A percentile compares a stretch with the other conserved stretches of the same genome.
These are phyloP conservation scores for Luffia ferchaultella DNA, from an alignment of 2,888 invertebrate genomes.

Conservation along the genomic window DNA sequence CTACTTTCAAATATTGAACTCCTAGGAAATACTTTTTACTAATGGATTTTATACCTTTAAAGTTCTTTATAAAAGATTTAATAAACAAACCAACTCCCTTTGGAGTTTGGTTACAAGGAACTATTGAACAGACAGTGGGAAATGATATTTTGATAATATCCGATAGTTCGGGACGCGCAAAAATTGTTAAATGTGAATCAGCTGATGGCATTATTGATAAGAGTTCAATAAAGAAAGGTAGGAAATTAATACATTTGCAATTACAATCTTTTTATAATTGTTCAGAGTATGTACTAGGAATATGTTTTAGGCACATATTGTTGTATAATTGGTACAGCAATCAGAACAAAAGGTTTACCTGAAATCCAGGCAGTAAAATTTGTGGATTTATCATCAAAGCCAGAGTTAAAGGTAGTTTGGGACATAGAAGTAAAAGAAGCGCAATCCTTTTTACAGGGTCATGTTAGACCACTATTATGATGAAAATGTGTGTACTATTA, in stretches of 20 bases:
- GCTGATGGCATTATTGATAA: slow-evolving; percentile 45
- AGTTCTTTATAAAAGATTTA: slow-evolving; percentile 42
- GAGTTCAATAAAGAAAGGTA: slow-evolving; percentile 42
- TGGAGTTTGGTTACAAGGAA: slow-evolving; percentile 58
- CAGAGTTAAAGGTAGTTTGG: slow-evolving; percentile 42
- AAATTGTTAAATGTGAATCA: slow-evolving; percentile 48
- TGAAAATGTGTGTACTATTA: slow-evolving; percentile 9
- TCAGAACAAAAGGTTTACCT: slow-evolving; percentile 45
- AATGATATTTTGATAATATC: slow-evolving; percentile 49
- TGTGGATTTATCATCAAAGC: slow-evolving; percentile 37
- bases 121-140: slow-evolving; percentile 50
- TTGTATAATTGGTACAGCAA: slow-evolving; percentile 46
- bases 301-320: slow-evolving; percentile 42
- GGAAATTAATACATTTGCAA: slow-evolving; percentile 1
- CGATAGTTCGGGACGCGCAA: slow-evolving; percentile 42
- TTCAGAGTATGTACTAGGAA: background rate
- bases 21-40: no score
- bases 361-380: slow-evolving; percentile 50
- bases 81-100: slow-evolving; percentile 34
- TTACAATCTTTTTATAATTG: background rate
- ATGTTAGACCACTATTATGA: slow-evolving; percentile 27
- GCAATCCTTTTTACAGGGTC: slow-evolving; percentile 35
- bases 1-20: no score
- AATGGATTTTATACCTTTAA: slow-evolving; percentile 38
- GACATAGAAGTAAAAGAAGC: slow-evolving; percentile 46